Evolutionary conservation across 2,113 vertebrate genomes (phyloP).

Genomic region (Oryzias woworae): DNA sequence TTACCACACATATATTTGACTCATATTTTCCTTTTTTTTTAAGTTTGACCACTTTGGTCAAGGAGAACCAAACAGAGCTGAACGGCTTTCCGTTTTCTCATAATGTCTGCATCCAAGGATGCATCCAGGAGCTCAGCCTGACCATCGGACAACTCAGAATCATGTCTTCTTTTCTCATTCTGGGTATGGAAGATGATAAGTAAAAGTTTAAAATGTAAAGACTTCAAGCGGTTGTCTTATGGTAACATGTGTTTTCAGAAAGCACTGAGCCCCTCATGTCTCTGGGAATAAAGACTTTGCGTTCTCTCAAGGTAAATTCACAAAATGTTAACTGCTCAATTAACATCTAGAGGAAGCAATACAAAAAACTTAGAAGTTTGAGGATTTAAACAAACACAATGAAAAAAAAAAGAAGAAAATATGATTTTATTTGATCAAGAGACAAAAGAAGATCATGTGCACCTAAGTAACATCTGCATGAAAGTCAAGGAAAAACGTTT

Average conservation of each 20-base stretch:
- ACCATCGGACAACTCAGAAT: slow-evolving; percentile 34
- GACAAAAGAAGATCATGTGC: not conserved
- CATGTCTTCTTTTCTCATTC: slow-evolving; percentile 37
- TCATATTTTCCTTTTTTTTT: not conserved
- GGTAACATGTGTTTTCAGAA: slow-evolving; percentile 71
- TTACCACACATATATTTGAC: not conserved
- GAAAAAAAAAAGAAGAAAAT: no score
- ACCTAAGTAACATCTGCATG: not conserved
- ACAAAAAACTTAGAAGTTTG: not conserved
- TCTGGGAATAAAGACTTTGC: slow-evolving; percentile 84
- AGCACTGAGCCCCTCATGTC: slow-evolving; percentile 79
- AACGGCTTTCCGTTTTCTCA: slow-evolving; percentile 28
- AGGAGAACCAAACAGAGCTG: slow-evolving; percentile 30
- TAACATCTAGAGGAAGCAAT: not conserved
- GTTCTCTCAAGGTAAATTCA: slow-evolving; percentile 83
- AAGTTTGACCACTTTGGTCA: slow-evolving; percentile 36
- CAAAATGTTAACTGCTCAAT: not conserved
- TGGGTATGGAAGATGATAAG: slow-evolving; percentile 28
- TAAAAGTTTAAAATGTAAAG: not conserved
- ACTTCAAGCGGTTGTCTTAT: not conserved
- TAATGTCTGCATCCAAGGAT: slow-evolving; percentile 28
- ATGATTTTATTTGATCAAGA: not conserved
- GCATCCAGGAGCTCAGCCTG: slow-evolving; percentile 36
- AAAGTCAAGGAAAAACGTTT: no score
- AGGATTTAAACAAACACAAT: no score